Conservation (phyloP, 2,888 invertebrate species). For the Cacoxenus indagator region DNA sequence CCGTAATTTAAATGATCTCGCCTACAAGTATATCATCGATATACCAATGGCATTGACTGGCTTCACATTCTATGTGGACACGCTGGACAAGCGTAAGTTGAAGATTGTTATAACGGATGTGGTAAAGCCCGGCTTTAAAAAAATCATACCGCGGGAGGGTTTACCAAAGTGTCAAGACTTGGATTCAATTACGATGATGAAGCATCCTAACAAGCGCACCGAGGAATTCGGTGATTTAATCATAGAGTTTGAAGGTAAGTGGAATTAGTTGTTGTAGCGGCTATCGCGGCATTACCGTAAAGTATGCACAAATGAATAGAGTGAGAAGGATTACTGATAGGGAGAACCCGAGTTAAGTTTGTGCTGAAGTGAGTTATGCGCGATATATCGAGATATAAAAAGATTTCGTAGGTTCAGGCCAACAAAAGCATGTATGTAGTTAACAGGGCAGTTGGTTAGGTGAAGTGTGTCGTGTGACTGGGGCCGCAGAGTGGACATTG, state of each 20-base stretch:
- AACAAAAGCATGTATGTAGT: too few species aligned
- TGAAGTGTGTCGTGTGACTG: too few species aligned
- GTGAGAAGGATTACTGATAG: too few species aligned
- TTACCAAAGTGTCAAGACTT: conserved; percentile 75
- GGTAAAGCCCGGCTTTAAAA: conserved; percentile 78
- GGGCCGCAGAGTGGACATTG: too few species aligned
- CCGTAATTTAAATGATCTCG: conserved; percentile 78
- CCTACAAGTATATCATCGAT: conserved; percentile 75
- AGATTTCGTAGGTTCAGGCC: too few species aligned
- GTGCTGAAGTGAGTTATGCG: too few species aligned
- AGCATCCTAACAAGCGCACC: conserved; percentile 68
- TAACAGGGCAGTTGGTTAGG: too few species aligned
- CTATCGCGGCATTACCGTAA: too few species aligned
- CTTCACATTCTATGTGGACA: conserved; percentile 76
- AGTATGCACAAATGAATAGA: too few species aligned
- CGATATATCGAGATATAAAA: too few species aligned
- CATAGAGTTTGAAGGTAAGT: conserved; percentile 75
- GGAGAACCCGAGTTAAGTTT: too few species aligned
- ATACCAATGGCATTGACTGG: conserved; percentile 82
- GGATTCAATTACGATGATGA: conserved; percentile 73
- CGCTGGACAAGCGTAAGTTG: conserved; percentile 79
- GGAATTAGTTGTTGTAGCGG: not conserved
- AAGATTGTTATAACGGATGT: conserved; percentile 81
- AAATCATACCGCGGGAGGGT: conserved; percentile 80
- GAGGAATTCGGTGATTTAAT: conserved; percentile 77